Evolutionary conservation across 2,888 invertebrate species (phyloP).

Genomic region (Hoplodrina blanda): DNA sequence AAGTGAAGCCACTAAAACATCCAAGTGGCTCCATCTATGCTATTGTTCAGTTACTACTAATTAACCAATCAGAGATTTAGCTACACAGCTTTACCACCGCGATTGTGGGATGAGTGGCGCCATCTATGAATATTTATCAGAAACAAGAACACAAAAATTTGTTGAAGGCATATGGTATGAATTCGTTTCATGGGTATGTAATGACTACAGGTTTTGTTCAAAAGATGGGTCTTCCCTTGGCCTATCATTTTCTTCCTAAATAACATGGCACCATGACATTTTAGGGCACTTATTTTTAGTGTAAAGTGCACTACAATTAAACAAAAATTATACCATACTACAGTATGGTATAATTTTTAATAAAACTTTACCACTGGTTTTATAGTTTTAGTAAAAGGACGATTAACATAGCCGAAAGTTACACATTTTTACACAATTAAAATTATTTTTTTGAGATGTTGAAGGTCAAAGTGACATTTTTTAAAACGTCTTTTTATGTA

Average conservation of each 20-base stretch:
- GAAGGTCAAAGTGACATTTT: too few relatives aligned
- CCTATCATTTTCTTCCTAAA: background rate
- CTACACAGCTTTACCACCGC: background rate
- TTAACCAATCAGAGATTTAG: background rate
- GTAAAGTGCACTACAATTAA: too few relatives aligned
- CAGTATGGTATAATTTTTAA: too few relatives aligned
- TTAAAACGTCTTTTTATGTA: too few relatives aligned
- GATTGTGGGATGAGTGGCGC: slow-evolving; percentile 2
- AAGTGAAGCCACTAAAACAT: background rate
- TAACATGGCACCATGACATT: too few relatives aligned
- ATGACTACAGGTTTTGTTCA: background rate
- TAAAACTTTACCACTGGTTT: too few relatives aligned
- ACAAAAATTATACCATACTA: too few relatives aligned
- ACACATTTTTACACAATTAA: too few relatives aligned
- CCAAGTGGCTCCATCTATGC: slow-evolving; percentile 35
- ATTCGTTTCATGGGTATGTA: background rate
- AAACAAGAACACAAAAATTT: background rate
- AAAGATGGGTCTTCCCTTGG: background rate
- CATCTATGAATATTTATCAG: slow-evolving; percentile 18
- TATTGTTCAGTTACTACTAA: slow-evolving; percentile 8
- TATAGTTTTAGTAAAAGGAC: too few relatives aligned
- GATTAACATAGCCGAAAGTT: too few relatives aligned
- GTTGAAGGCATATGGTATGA: background rate
- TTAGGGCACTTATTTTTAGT: too few relatives aligned
- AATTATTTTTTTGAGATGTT: too few relatives aligned